These are phyloP conservation scores for Microtus pennsylvanicus DNA, from an alignment of 2,113 vertebrate genomes.

Conservation along the genomic window DNA sequence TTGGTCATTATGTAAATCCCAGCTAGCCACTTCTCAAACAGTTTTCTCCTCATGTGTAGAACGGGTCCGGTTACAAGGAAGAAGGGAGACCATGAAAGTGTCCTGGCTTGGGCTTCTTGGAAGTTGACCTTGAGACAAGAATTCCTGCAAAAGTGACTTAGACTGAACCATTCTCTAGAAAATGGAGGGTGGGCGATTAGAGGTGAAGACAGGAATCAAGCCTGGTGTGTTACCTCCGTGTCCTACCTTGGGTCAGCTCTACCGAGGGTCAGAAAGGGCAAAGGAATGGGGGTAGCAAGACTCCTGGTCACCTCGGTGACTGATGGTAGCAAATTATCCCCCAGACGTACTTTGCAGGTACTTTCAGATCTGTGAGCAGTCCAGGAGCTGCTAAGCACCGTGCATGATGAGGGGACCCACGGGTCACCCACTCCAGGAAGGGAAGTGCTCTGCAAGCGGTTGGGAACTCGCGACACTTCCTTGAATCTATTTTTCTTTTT, in stretches of 20 bases:
- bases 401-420: not conserved
- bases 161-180: not conserved
- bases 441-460: not conserved
- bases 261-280: not conserved
- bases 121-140: not conserved
- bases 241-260: no score
- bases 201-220: not conserved
- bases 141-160: not conserved
- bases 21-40: not conserved
- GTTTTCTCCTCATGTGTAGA: not conserved
- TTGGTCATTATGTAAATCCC: not conserved
- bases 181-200: not conserved
- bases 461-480: not conserved
- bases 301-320: not conserved
- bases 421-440: not conserved
- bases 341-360: not conserved
- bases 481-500: not conserved
- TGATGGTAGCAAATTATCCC: no score
- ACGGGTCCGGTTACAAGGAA: not conserved
- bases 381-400: no score
- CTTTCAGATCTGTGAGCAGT: not conserved
- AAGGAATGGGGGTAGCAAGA: not conserved
- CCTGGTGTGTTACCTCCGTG: not conserved
- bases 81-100: not conserved
- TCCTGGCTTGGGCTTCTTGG: not conserved